Evolutionary conservation across 2,888 invertebrate species (phyloP), one percentile per base, ranked within the genome.

Genomic region (Leptopterna dolabrata): DNA sequence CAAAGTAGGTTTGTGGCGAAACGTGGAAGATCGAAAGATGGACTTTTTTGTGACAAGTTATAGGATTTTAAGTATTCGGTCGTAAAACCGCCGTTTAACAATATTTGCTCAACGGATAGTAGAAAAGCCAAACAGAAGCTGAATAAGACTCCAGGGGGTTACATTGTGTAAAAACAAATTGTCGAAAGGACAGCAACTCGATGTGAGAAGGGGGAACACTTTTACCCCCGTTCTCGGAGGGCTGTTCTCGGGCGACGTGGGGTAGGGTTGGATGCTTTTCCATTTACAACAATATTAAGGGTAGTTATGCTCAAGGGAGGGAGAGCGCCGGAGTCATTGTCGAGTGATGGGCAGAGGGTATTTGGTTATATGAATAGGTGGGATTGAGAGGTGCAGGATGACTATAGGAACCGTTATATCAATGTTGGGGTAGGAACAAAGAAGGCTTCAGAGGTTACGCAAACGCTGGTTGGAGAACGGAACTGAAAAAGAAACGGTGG

Each of bases 261-360:
- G 63, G 63, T 63, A n/a, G 55, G 55, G n/a, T 55, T 55, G n/a
- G n/a, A n/a, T n/a, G 55, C 63, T 24, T 36, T 78, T 45, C 45
- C 27, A 78, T 78, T 78, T 43, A 78, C 78, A 43, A 78, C 78
- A 78, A 78, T 78, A 78, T 78, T 78, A 78, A 78, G 78, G 78
- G 78, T 43, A 43, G 78, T 27, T 78, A 78, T 78, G 63, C 63
- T 24, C 63, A 27, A 11, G 63, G 63, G 27, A 63, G 63, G 63
- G 63, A 13, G 63, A 24, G 63, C 63, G n/a, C 9, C 11, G 63
- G 16, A 63, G 63, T 63, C 63, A 63, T 63, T 63, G 63, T 63
- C 63, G 63, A 63, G 24, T 63, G 63, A 63, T 63, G 63, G 19
- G 63, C 63, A 24, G 63, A 63, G 63, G 63, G 63, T 63, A 63